Base-by-base conservation (phyloP, 2,797 vertebrate genomes). In the Sebastes steindachneri region DNA sequence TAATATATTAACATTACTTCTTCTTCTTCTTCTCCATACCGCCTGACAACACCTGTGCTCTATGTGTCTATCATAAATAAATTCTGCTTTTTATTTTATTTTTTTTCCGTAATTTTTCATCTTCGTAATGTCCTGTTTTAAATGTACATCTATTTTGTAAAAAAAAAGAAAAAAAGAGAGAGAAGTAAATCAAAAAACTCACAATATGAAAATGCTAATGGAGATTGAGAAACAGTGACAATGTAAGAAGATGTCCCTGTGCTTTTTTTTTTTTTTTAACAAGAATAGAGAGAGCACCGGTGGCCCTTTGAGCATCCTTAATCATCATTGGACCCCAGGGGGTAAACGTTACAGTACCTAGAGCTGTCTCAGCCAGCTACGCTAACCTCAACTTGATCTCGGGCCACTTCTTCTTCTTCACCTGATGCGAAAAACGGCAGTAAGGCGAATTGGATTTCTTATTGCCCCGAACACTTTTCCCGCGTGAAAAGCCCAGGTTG, bases 61-160 rank as follows among this genome's bases (percentile, higher is more conserved):
- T 97, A 96, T 95, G 96, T 90, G 96, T 94, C 94, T 97, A 96
- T 95, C 96, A 98, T 97, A 98, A 98, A 98, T 98, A 98, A 94
- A 95, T 90, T 96, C 94, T 95, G 93, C 91, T 92, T 94, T 92
- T 94, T 92, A 89, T 95, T 94, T 94, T 83, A 86, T 93, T 92
- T 91, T 90, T 94, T 63, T 93, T 93, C 91, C 7, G 14, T 17
- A 88, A 83, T 93, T 93, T 95, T 93, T 91, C 80, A 88, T 94
- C 81, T 89, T 88, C 76, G 76, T 85, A 86, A 90, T 79, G 88
- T 92, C 86, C 54, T 88, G 91, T 89, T 89, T 86, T 81, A 78
- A 91, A 93, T 94, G 88, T 94, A 94, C 88, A 93, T 80, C 88
- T 93, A 90, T 89, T 84, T 85, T 70, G 77, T 86, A 78, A 90